A percentile compares a stretch with the other conserved stretches of the same genome.
Conservation (phyloP, 2,888 invertebrate genomes). For the Sabellastarte sp. region DNA sequence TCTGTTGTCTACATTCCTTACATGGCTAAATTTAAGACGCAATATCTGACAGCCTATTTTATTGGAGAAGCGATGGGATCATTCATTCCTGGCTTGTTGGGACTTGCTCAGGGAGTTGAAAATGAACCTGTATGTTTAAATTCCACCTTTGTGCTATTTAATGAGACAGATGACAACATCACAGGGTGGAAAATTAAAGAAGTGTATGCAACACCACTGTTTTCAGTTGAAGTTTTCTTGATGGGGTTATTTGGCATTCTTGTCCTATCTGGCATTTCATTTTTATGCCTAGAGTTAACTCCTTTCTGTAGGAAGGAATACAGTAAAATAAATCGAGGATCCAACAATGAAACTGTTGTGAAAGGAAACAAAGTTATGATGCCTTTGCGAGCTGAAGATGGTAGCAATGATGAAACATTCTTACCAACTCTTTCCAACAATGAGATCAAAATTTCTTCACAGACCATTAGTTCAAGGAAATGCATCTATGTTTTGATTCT, state of each 20-base stretch:
- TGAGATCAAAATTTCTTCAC: too few relatives aligned
- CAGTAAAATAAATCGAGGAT: too few relatives aligned
- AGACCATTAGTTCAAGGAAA: too few relatives aligned
- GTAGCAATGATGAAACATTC: too few relatives aligned
- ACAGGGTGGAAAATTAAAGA: constrained; percentile 29
- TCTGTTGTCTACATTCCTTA: constrained; percentile 85
- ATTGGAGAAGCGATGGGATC: constrained; percentile 69
- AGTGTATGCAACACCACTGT: constrained; percentile 63
- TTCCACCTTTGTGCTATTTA: constrained; percentile 24
- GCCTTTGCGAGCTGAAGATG: too few relatives aligned
- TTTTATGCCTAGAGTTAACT: constrained; percentile 65
- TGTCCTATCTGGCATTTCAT: constrained; percentile 68
- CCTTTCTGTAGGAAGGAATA: constrained; percentile 6
- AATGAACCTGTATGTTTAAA: constrained; percentile 58
- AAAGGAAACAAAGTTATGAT: too few relatives aligned
- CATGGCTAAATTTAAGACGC: constrained; percentile 69
- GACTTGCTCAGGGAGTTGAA: constrained; percentile 75
- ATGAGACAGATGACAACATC: constrained; percentile 29
- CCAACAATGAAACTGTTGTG: too few relatives aligned
- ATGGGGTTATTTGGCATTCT: constrained; percentile 68
- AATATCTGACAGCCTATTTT: constrained; percentile 78
- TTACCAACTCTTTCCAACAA: too few relatives aligned
- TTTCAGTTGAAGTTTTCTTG: constrained; percentile 69
- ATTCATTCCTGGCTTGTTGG: constrained; percentile 75
- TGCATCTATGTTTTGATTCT: too few relatives aligned